Base-by-base conservation (phyloP, 2,113 vertebrate genomes). In the Eudyptes chrysolophus region DNA sequence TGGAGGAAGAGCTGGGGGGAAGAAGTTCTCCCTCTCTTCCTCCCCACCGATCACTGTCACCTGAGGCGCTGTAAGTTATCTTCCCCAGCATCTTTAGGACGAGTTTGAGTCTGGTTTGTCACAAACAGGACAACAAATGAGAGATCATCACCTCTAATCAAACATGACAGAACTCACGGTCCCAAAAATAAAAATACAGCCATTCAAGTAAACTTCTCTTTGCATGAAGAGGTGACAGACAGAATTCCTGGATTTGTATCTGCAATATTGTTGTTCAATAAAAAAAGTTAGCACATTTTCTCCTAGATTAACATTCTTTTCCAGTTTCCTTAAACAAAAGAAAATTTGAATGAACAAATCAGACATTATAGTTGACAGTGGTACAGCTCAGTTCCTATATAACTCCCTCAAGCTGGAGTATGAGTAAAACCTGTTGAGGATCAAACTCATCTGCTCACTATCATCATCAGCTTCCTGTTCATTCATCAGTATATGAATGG, bases 371-470 rank as follows among this genome's bases (percentile, higher is more conserved):
- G 81, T 3, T 93, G 87, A 89, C 13, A 26, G 65, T 16, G 55
- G 76, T 38, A 72, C 74, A 69, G 75, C 75, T 65, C 74, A 42
- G 62, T 32, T 95, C 90, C 78, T 66, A 54, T 10, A 94, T 52
- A 46, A 80, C n/a, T 77, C 68, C 55, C 68, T 74, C 55, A 66
- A 87, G 82, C 68, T 54, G 71, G 84, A 86, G 91, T 17, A 81
- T 40, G 74, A 94, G 61, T 79, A 92, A 94, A 97, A 97, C 90
- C 96, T 93, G 87, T 51, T 83, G 65, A 82, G 76, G 84, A 96
- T 90, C 95, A 90, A 94, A 94, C 90, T 97, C 96, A 97, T 97
- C 97, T 97, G 95, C 95, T 97, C 93, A 92, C 89, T 97, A 93
- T 89, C 95, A 96, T 94, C 90, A 97, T 65, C 84, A 90, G 92